Base-by-base conservation (phyloP, 2,113 vertebrate species). In the Marcusenius ussheri region DNA sequence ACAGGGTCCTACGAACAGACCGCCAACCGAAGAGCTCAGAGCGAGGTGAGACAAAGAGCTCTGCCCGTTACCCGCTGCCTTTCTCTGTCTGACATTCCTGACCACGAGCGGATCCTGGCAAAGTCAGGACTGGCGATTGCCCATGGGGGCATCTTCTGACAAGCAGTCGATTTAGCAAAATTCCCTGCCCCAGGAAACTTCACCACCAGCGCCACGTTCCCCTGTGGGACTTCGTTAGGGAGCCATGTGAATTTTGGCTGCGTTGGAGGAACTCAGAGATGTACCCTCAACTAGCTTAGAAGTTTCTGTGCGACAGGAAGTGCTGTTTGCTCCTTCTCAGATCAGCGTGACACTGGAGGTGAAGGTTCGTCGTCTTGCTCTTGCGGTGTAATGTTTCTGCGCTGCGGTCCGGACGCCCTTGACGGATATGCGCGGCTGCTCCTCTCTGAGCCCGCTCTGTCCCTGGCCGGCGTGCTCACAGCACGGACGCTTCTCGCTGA, bases 401-500 rank as follows among this genome's bases (percentile, higher is more conserved):
- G 15, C 70, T 5, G 35, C 31, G 15, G 35, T 80, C 35, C 35
- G 35, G 31, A 42, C 74, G 35, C 74, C 74, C 35, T 80, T 42
- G 74, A 80, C 74, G 74, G 35, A 39, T 19, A 19, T 19, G 35
- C 13, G 15, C 3, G 35, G 74, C 74, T 77, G 74, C 31, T 88
- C 8, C 19, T 4, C 2, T 8, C n/a, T 1, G 21, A 24, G 39
- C 42, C 5, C 17, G 42, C 21, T 45, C 45, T 42, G 17, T n/a
- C 45, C 42, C 6, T 24, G 83, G 42, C 45, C 0, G 45, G 0
- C 21, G 17, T 35, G 42, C 39, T 31, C 39, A 70, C 8, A 27
- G 24, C 45, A 45, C 3, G 51, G 89, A 53, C 9, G 24, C 21
- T 87, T 92, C 86, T 92, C 90, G 90, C 91, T 91, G 24, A 42